Conservation (phyloP, 2,888 invertebrate genomes). For the Nomada lathburiana region DNA sequence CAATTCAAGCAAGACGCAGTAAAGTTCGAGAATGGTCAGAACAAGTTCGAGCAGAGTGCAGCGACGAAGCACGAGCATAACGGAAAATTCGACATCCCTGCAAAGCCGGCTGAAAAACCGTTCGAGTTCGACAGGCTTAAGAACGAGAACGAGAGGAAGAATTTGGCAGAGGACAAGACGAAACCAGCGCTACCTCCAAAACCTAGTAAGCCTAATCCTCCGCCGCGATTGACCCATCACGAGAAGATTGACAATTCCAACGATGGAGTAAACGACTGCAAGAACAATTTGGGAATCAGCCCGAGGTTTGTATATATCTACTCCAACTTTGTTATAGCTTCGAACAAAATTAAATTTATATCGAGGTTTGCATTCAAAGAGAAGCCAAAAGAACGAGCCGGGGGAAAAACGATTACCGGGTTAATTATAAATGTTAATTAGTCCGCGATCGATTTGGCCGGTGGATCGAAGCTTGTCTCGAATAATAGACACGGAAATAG, state of each 20-base stretch:
- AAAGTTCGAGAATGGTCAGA: conserved; percentile 68
- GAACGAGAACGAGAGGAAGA: conserved; percentile 74
- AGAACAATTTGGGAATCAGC: conserved; percentile 68
- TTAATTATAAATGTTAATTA: conserved; percentile 84
- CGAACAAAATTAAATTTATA: neutral
- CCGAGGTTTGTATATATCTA: conserved; percentile 71
- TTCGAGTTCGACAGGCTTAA: conserved; percentile 79
- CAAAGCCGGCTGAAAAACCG: conserved; percentile 76
- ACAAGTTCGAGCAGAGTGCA: conserved; percentile 70
- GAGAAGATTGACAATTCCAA: conserved; percentile 77
- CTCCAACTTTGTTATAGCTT: no score
- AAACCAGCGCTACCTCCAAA: conserved; percentile 94
- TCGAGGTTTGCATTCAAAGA: neutral
- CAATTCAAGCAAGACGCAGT: conserved; percentile 72
- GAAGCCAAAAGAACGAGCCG: conserved; percentile 19
- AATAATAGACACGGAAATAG: conserved; percentile 84
- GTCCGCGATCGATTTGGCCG: conserved; percentile 84
- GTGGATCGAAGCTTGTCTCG: conserved; percentile 80
- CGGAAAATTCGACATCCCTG: conserved; percentile 77
- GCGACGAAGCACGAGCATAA: conserved; percentile 75
- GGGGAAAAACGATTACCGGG: conserved; percentile 73
- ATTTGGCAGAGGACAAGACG: conserved; percentile 81
- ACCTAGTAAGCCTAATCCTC: conserved; percentile 86
- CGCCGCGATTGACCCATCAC: conserved; percentile 81
- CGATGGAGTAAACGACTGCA: conserved; percentile 66